A percentile compares a stretch with the other conserved stretches of the same genome.
Evolutionary conservation across 2,113 vertebrate species (phyloP).

Genomic region (Tenebrosternarchus preto): DNA sequence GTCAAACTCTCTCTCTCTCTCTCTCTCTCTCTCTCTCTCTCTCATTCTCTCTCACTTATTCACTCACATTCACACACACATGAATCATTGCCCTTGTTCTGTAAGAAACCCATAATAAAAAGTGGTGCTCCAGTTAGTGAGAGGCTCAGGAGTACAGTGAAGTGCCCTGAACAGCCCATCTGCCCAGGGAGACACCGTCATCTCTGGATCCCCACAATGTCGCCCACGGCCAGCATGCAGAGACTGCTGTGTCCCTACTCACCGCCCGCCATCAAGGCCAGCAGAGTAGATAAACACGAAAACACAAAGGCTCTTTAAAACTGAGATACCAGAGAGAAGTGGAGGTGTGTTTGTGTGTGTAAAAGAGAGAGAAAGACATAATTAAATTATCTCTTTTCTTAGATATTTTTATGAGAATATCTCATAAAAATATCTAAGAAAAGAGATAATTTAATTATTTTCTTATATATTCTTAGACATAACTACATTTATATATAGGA

Average conservation of each 20-base stretch:
- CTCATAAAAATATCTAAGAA: too few relatives aligned
- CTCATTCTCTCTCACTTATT: not conserved
- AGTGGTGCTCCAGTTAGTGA: not conserved
- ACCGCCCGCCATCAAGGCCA: conserved; percentile 34
- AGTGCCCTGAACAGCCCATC: conserved; percentile 35
- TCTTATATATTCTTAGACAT: not conserved
- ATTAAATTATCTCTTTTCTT: too few relatives aligned
- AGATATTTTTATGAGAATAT: too few relatives aligned
- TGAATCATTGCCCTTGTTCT: not conserved
- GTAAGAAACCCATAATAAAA: not conserved
- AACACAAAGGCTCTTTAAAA: not conserved
- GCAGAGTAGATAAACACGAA: conserved; percentile 25
- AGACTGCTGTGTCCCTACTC: conserved; percentile 35
- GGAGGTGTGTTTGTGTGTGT: not conserved
- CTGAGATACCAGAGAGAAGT: not conserved
- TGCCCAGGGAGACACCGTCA: conserved; percentile 45
- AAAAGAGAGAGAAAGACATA: too few relatives aligned
- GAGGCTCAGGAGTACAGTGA: conserved; percentile 35
- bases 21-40: not conserved
- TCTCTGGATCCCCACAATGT: conserved; percentile 36
- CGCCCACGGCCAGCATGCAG: conserved; percentile 36
- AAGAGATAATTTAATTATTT: too few relatives aligned
- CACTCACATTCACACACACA: conserved; percentile 26
- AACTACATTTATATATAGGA: not conserved
- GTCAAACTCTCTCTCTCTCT: not conserved